Evolutionary conservation across 2,113 vertebrate genomes (phyloP).

Genomic region (Stigmatopora nigra): DNA sequence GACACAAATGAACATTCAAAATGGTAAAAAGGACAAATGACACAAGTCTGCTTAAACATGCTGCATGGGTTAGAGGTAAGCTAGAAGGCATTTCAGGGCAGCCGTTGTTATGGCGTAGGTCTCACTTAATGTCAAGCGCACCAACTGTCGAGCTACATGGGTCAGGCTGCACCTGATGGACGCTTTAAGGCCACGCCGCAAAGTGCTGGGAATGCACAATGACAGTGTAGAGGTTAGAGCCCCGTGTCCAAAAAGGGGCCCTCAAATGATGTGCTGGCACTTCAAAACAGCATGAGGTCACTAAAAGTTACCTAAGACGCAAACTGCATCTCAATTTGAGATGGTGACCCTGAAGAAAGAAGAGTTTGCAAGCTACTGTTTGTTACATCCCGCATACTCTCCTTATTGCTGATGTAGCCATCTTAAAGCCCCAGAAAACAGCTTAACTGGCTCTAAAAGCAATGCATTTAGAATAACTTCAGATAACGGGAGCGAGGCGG

Average conservation of each 20-base stretch:
- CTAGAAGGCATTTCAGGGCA: constrained; percentile 33
- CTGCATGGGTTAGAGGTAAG: constrained; percentile 29
- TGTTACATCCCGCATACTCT: not conserved
- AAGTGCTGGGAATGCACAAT: constrained; percentile 17
- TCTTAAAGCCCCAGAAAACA: constrained; percentile 1
- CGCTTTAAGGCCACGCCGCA: constrained; percentile 24
- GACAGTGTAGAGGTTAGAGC: constrained; percentile 30
- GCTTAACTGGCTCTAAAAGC: constrained; percentile 8
- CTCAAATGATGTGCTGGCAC: constrained; percentile 13
- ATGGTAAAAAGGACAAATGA: constrained; percentile 17
- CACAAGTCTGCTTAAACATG: constrained; percentile 24
- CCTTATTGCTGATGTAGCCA: not conserved
- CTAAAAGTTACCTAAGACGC: not conserved
- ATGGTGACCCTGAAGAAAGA: constrained; percentile 4
- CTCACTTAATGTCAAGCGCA: constrained; percentile 47
- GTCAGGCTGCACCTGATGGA: constrained; percentile 36
- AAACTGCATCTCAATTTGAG: constrained; percentile 8
- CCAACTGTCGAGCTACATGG: constrained; percentile 55
- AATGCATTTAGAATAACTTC: constrained; percentile 8
- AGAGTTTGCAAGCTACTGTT: constrained; percentile 6
- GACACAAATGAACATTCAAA: not conserved
- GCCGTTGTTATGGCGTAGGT: constrained; percentile 35
- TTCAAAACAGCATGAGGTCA: constrained; percentile 19
- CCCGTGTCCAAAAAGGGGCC: constrained; percentile 17
- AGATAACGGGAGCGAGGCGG: not conserved